Conservation (phyloP, 2,797 vertebrate species). For the Poeciliopsis gracilis region DNA sequence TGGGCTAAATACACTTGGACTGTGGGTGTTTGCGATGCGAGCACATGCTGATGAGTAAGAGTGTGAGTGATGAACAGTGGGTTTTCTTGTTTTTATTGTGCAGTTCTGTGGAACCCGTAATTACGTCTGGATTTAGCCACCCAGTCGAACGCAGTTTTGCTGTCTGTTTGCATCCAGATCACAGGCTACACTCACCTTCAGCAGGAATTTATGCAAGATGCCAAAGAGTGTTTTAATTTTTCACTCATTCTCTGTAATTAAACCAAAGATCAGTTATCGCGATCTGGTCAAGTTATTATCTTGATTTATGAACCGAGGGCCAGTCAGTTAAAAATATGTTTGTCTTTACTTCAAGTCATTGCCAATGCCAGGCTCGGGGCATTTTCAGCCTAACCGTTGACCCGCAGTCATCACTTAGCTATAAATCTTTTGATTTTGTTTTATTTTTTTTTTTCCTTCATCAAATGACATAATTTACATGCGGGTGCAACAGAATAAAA, state of each 20-base stretch:
- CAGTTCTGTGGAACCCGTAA: constrained; percentile 57
- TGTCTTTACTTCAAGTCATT: constrained; percentile 42
- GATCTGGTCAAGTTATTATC: constrained; percentile 54
- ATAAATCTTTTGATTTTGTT: not conserved
- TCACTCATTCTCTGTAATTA: constrained; percentile 42
- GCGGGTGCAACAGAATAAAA: not conserved
- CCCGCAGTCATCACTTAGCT: constrained; percentile 16
- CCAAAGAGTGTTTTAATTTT: constrained; percentile 57
- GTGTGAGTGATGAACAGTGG: constrained; percentile 36
- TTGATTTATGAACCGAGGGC: constrained; percentile 48
- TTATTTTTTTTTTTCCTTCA: not conserved
- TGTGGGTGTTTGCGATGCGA: constrained; percentile 60
- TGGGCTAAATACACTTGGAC: constrained; percentile 76
- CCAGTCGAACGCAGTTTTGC: constrained; percentile 43
- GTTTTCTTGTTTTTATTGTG: constrained; percentile 32
- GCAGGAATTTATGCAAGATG: constrained; percentile 42
- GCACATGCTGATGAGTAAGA: constrained; percentile 35
- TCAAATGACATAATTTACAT: not conserved
- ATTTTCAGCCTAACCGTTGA: constrained; percentile 39
- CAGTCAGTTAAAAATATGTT: constrained; percentile 22
- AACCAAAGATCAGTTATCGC: constrained; percentile 51
- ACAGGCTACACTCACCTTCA: constrained; percentile 33
- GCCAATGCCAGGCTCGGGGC: constrained; percentile 19
- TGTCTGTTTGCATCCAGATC: constrained; percentile 26
- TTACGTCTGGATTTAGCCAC: constrained; percentile 51